A percentile compares a stretch with the other conserved stretches of the same genome.
These are phyloP conservation scores for Takifugu bimaculatus DNA, from an alignment of 2,113 vertebrate species.

Conservation along the genomic window DNA sequence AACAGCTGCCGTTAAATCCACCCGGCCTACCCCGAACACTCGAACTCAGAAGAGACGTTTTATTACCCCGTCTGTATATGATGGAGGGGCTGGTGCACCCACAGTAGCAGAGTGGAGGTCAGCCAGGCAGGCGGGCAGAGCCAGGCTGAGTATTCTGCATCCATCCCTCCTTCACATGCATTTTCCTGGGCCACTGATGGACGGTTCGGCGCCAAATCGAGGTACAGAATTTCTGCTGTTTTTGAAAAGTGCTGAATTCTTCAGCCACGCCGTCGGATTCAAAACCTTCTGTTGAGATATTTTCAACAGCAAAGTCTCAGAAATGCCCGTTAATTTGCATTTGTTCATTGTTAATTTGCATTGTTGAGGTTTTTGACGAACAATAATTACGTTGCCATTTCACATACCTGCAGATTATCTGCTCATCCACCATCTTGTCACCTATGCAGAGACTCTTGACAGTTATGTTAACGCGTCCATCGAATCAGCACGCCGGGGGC, in stretches of 20 bases:
- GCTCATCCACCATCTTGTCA: constrained; percentile 47
- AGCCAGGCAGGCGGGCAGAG: no score
- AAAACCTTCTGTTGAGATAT: no score
- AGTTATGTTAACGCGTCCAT: constrained; percentile 34
- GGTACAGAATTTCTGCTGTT: constrained; percentile 18
- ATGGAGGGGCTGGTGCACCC: constrained; percentile 36
- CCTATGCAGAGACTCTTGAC: constrained; percentile 41
- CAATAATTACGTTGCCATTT: constrained; percentile 3
- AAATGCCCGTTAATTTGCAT: no score
- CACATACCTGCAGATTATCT: constrained; percentile 52
- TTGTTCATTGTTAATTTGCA: background rate
- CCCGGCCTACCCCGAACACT: background rate
- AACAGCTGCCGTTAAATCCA: constrained; percentile 38
- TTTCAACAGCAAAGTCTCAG: no score
- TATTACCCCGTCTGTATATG: constrained; percentile 27
- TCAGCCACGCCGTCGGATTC: no score
- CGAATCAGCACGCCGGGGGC: background rate
- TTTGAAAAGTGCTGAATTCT: no score
- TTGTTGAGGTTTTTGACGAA: constrained; percentile 3
- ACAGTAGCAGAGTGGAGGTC: constrained; percentile 1
- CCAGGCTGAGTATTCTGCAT: constrained; percentile 35
- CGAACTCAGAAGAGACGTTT: constrained; percentile 48
- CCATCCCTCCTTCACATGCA: background rate
- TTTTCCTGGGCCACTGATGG: constrained; percentile 24
- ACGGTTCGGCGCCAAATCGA: constrained; percentile 8